Base-by-base conservation (phyloP, 2,113 vertebrate genomes). In the Xenopus tropicalis region DNA sequence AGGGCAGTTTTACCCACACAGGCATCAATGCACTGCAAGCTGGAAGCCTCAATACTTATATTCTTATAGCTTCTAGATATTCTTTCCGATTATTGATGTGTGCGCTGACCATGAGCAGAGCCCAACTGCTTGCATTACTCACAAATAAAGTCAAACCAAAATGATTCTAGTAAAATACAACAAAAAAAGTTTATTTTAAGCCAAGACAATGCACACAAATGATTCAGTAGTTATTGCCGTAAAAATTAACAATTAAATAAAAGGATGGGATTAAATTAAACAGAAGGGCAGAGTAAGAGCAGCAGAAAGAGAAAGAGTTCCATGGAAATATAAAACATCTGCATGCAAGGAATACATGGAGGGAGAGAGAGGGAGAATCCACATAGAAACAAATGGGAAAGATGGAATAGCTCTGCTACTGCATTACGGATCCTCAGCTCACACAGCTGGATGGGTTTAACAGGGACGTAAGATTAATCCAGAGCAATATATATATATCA, bases 231-330 rank as follows among this genome's bases (percentile, higher is more conserved):
- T 76, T 76, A 76, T 76, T 69, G 73, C 73, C 11, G 59, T 69
- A 75, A 75, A 75, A 75, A 68, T 75, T 74, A 74, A 71, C 69
- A 70, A 74, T 74, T 69, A 76, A 76, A 76, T 69, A 75, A 76
- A 69, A 74, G 61, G 72, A 69, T 52, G 72, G 72, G 72, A 75
- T 75, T 65, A 75, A 75, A 75, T 75, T 75, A 75, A 66, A 75
- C 72, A 62, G 72, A 62, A 21, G 42, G 66, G 66, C 21, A 69
- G 23, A 69, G 48, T 42, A 43, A 61, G 64, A 63, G 61, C 57
- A 48, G 58, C 25, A 56, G 73, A 67, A 37, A 62, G 14, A 44
- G 20, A 62, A 11, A 44, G 20, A 69, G 6, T 37, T 63, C 46
- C 58, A 63, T 20, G 64, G 51, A 69, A 76, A 69, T 62, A 74